Evolutionary conservation across 2,888 invertebrate species (phyloP).

Genomic region (Pelosia muscerda): DNA sequence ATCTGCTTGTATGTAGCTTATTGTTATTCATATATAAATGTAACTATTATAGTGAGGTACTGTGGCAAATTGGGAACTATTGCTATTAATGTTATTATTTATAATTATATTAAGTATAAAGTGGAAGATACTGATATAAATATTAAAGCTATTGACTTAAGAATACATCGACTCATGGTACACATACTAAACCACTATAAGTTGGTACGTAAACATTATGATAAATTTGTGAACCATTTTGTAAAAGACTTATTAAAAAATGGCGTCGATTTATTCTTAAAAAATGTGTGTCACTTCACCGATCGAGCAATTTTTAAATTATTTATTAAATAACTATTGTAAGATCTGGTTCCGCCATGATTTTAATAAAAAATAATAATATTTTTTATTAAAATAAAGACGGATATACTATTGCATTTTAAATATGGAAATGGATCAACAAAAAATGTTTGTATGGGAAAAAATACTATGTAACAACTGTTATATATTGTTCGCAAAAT

Average conservation of each 20-base stretch:
- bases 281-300: constrained; percentile 52
- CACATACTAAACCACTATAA: constrained; percentile 38
- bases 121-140: constrained; percentile 84
- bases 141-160: constrained; percentile 84
- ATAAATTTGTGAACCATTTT: constrained; percentile 46
- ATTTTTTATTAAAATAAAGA: constrained; percentile 48
- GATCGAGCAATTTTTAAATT: constrained; percentile 77
- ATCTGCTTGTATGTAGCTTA: constrained; percentile 62
- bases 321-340: constrained; percentile 83
- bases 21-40: constrained; percentile 61
- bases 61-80: constrained; percentile 82
- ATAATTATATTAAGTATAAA: constrained; percentile 69
- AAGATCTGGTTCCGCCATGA: constrained; percentile 65
- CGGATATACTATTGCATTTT: constrained; percentile 84
- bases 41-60: constrained; percentile 83
- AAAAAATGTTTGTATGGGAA: constrained; percentile 82
- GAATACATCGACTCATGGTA: constrained; percentile 72
- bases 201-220: constrained; percentile 33
- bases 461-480: constrained; percentile 84
- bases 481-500: constrained; percentile 80
- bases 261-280: constrained; percentile 74
- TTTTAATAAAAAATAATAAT: constrained; percentile 38
- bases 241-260: constrained; percentile 51
- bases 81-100: constrained; percentile 74
- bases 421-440: constrained; percentile 82